Conservation (phyloP, 2,888 invertebrate species). For the Scaptomyza tumidula region DNA sequence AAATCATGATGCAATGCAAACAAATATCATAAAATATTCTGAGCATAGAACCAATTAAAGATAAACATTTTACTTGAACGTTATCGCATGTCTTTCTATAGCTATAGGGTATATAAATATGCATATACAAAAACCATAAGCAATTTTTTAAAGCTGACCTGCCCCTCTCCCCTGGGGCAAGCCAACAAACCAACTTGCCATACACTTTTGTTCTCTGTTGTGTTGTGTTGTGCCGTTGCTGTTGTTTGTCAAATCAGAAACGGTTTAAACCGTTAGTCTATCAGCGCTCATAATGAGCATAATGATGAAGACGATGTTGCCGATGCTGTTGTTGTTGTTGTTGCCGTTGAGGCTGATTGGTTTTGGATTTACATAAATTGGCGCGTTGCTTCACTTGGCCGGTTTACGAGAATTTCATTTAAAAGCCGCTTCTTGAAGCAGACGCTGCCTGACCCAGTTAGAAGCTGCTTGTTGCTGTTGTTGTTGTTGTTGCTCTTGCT, state of each 20-base stretch:
- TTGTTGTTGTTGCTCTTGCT: constrained; percentile 13
- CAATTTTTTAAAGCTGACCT: constrained; percentile 2
- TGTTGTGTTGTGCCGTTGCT: constrained; percentile 2
- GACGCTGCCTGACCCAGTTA: constrained; percentile 65
- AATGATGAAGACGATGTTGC: constrained; percentile 39
- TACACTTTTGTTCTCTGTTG: neutral
- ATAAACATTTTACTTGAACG: neutral
- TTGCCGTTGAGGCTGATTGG: constrained; percentile 66
- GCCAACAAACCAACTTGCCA: neutral
- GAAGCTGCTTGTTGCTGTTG: constrained; percentile 25
- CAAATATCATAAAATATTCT: neutral
- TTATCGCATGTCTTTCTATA: neutral
- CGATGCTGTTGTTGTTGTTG: constrained; percentile 26
- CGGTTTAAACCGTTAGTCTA: constrained; percentile 67
- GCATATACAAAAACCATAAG: neutral
- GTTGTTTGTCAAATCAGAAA: constrained; percentile 59
- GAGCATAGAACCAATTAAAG: no score
- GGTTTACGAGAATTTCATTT: constrained; percentile 63
- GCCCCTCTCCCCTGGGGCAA: constrained; percentile 5
- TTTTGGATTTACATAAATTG: constrained; percentile 77
- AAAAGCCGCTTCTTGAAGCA: constrained; percentile 40
- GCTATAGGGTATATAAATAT: constrained; percentile 26
- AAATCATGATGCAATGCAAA: no score
- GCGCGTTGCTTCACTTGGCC: constrained; percentile 68
- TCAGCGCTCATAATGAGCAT: constrained; percentile 62